Base-by-base conservation (phyloP, 2,888 invertebrate species). In the Agrochola litura region DNA sequence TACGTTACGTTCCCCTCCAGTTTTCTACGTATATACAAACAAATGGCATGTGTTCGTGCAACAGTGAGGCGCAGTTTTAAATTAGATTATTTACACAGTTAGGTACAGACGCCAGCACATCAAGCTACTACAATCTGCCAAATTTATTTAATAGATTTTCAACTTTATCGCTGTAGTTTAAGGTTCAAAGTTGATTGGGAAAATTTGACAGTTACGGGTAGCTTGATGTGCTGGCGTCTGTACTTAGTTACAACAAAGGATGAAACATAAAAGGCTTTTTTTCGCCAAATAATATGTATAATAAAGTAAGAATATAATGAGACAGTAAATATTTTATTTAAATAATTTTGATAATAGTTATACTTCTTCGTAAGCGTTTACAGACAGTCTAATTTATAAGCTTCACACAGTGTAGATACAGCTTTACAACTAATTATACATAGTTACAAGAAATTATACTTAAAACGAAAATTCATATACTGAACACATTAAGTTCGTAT, bases 401-500 rank as follows among this genome's bases (percentile, higher is more conserved):
- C 84, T 25, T 68, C 76, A 79, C 70, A 79, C 79, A 70, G 68
- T 77, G 69, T 76, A 84, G 72, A 75, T 37, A 77, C 61, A 69
- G 63, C 46, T 73, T 76, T 78, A 77, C 60, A 83, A 76, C 65
- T 80, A 84, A 66, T 25, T 73, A 79, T 49, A 78, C n/a, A 58
- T 79, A 80, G 61, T 66, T 68, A 67, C 63, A 60, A 25, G n/a
- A 82, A 88, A 84, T 72, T 77, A 79, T 73, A 76, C 82, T 70
- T 81, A 80, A 79, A 81, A 79, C 30, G 30, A 82, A 87, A 79
- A 85, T 87, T 87, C 84, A 85, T 84, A 88, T 85, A 92, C 77
- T 95, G 94, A 95, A 94, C 95, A 95, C 95, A 94, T 92, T 79
- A 71, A 91, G 85, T 92, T 92, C 89, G 90, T 91, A 90, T 87